phyloP scores from a whole-genome alignment of 2,888 invertebrate species.

The Lasiommata megera region DNA sequence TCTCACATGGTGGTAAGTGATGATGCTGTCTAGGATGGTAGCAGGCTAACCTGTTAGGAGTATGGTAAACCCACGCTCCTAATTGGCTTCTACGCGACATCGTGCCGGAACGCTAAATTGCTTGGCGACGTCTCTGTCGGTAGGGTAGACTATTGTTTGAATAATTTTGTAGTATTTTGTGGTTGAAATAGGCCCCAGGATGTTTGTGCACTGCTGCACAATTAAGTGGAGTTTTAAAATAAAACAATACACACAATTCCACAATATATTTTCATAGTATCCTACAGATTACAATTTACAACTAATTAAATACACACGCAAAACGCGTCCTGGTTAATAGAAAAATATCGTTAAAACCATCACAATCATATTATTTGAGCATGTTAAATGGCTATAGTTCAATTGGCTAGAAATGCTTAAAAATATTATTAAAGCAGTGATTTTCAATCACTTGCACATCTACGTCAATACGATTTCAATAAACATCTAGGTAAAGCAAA shows the following conservation, averaged over 20 bases:
- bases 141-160: no score
- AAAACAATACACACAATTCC: slow-evolving; percentile 8
- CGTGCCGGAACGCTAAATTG: no score
- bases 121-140: no score
- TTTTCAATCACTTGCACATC: slow-evolving; percentile 24
- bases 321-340: slow-evolving; percentile 42
- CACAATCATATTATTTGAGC: slow-evolving; percentile 42
- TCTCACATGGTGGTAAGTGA: no score
- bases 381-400: slow-evolving; percentile 27
- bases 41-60: no score
- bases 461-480: not conserved
- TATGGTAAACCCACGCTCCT: no score
- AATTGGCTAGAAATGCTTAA: slow-evolving; percentile 53
- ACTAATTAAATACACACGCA: slow-evolving; percentile 41
- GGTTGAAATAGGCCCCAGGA: no score
- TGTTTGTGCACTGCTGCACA: no score
- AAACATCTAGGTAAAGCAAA: slow-evolving; percentile 11
- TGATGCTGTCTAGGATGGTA: no score
- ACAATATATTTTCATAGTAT: slow-evolving; percentile 39
- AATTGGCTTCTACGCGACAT: no score
- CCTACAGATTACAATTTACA: slow-evolving; percentile 44
- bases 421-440: slow-evolving; percentile 45
- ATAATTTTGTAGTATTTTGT: no score
- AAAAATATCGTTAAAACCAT: slow-evolving; percentile 47
- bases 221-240: not conserved